Conservation (phyloP, 2,888 invertebrate species). For the Limnephilus auricula region DNA sequence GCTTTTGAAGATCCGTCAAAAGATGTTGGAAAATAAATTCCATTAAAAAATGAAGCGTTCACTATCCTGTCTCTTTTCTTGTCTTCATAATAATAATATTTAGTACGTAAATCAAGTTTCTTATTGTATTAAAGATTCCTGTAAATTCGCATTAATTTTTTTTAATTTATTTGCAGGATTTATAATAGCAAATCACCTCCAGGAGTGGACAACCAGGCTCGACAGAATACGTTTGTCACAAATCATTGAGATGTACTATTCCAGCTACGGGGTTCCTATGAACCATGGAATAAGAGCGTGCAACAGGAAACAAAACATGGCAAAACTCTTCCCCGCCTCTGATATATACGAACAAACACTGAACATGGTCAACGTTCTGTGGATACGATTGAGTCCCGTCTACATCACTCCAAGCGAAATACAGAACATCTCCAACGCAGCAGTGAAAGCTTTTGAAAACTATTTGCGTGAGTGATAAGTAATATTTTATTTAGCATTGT, state of each 20-base stretch:
- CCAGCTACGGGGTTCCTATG: slow-evolving; percentile 79
- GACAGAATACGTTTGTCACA: slow-evolving; percentile 79
- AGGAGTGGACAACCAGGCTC: slow-evolving; percentile 76
- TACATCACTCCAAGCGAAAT: slow-evolving; percentile 74
- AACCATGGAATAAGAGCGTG: slow-evolving; percentile 79
- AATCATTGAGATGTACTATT: slow-evolving; percentile 84
- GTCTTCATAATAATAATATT: too few species aligned
- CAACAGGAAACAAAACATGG: slow-evolving; percentile 75
- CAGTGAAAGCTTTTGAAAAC: slow-evolving; percentile 75
- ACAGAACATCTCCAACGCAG: slow-evolving; percentile 73
- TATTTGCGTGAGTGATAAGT: slow-evolving; percentile 74
- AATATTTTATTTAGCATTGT: neutral
- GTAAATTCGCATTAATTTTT: neutral
- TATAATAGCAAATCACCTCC: slow-evolving; percentile 76
- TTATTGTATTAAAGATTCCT: neutral
- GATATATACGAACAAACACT: slow-evolving; percentile 73
- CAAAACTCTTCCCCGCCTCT: slow-evolving; percentile 71
- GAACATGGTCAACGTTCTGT: slow-evolving; percentile 73
- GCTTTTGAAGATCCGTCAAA: too few species aligned
- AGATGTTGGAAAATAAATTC: neutral
- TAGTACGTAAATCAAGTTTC: too few species aligned
- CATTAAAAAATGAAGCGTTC: too few species aligned
- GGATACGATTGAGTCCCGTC: slow-evolving; percentile 73
- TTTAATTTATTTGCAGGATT: slow-evolving; percentile 74
- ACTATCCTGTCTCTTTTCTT: too few species aligned